Conservation (phyloP, 92 coral and sea anemone genomes). For the Diadumene lineata region DNA sequence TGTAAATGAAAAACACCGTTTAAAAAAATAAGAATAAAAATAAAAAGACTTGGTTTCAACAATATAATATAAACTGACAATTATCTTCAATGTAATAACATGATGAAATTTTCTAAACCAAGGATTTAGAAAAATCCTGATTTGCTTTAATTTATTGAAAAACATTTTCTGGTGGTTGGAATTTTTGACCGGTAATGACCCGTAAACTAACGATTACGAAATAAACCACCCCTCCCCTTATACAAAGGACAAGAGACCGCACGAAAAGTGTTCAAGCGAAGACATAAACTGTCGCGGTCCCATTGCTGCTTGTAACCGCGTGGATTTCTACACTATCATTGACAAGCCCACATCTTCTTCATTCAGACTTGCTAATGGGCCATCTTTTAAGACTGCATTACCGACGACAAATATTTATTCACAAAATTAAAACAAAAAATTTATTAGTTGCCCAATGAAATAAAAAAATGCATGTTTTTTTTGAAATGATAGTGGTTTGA, state of each 20-base stretch:
- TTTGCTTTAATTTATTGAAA: not conserved
- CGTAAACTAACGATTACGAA: conserved; percentile 10
- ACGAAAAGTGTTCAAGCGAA: not conserved
- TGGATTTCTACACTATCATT: not conserved
- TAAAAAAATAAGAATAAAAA: too few species aligned
- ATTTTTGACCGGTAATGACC: not conserved
- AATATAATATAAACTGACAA: too few species aligned
- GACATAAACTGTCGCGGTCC: not conserved
- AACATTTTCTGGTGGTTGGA: conserved; percentile 10
- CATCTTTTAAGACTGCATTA: too few species aligned
- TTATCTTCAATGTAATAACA: too few species aligned
- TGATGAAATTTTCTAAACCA: not conserved
- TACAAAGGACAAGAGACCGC: not conserved
- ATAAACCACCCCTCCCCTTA: conserved; percentile 18
- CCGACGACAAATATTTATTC: too few species aligned
- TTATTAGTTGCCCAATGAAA: too few species aligned
- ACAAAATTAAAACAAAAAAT: not conserved
- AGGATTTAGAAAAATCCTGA: not conserved
- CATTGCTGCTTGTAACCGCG: not conserved
- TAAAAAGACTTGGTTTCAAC: too few species aligned
- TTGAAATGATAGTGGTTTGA: too few species aligned
- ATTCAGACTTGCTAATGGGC: conserved; percentile 8
- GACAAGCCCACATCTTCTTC: not conserved
- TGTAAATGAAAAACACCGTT: too few species aligned
- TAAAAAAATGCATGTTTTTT: too few species aligned